Percentiles rank a stretch among this genome's conserved stretches.
Conservation (phyloP, 2,888 invertebrate genomes). For the Coenonympha arcania region DNA sequence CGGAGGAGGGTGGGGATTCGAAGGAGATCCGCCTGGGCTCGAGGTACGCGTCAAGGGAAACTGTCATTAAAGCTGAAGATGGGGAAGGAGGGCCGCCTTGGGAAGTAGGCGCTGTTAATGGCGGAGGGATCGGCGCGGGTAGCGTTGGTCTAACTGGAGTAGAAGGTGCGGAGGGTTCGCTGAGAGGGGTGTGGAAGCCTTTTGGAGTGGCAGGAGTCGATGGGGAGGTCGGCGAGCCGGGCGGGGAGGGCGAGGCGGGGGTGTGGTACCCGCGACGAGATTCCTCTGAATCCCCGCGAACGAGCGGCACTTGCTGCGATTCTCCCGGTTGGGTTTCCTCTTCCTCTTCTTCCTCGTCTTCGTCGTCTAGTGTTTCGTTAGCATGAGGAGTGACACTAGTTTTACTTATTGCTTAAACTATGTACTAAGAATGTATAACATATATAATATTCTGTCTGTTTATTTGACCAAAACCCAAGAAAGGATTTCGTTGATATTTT, state of each 20-base stretch:
- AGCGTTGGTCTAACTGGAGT: conserved; percentile 56
- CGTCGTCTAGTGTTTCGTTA: conserved; percentile 20
- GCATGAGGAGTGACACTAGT: conserved; percentile 18
- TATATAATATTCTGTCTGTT: too few relatives aligned
- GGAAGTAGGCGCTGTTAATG: conserved; percentile 43
- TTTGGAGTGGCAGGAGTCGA: conserved; percentile 56
- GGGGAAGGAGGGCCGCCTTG: conserved; percentile 79
- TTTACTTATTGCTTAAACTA: background rate
- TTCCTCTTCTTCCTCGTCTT: conserved; percentile 47
- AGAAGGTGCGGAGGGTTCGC: conserved; percentile 70
- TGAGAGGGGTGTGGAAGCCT: conserved; percentile 86
- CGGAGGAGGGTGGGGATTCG: conserved; percentile 83
- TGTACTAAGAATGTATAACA: too few relatives aligned
- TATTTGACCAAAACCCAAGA: too few relatives aligned
- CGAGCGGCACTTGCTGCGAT: conserved; percentile 59
- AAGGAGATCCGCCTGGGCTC: conserved; percentile 88
- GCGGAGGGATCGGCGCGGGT: conserved; percentile 54
- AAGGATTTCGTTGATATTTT: too few relatives aligned
- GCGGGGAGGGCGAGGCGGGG: conserved; percentile 46
- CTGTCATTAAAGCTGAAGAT: conserved; percentile 87
- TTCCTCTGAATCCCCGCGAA: conserved; percentile 72
- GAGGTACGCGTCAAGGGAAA: conserved; percentile 88
- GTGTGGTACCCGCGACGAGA: conserved; percentile 75
- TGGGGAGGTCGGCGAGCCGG: conserved; percentile 46
- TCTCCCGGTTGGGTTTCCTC: conserved; percentile 52